Percentiles rank a stretch among this genome's conserved stretches.
phyloP scores from a whole-genome alignment of 2,113 vertebrate species.

The Tragelaphus imberbis region DNA sequence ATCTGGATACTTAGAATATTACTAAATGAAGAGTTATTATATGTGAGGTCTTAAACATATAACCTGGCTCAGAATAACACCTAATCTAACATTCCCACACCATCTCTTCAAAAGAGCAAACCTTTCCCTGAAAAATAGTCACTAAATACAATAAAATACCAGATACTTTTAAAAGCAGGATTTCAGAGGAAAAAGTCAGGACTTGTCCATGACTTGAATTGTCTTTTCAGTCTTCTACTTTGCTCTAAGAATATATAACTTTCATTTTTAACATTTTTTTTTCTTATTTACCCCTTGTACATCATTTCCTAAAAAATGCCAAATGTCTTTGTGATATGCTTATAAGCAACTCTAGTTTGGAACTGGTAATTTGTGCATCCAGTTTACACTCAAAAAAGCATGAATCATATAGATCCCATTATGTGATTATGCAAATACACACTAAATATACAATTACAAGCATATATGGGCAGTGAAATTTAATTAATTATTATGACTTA shows the following conservation, averaged over 20 bases:
- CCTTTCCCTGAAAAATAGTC: not conserved
- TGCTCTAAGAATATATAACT: not conserved
- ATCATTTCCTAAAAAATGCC: constrained; percentile 45
- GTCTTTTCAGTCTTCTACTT: not conserved
- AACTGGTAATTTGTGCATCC: constrained; percentile 66
- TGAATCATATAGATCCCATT: constrained; percentile 73
- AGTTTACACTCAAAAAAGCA: constrained; percentile 67
- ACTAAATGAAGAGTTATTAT: not conserved
- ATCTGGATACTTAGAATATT: not conserved
- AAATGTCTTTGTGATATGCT: not conserved
- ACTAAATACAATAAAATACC: not conserved
- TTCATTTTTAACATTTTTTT: not conserved
- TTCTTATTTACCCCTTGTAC: constrained; percentile 31
- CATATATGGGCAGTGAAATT: constrained; percentile 74
- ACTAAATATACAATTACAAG: constrained; percentile 79
- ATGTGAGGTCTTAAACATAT: not conserved
- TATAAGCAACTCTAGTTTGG: constrained; percentile 54
- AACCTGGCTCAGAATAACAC: not conserved
- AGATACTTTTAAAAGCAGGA: not conserved
- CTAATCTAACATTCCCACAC: not conserved
- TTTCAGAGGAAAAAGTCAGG: not conserved
- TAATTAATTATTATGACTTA: constrained; percentile 77
- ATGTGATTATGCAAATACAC: constrained; percentile 77
- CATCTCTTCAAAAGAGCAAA: not conserved
- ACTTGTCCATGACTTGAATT: not conserved